These are phyloP conservation scores for Gymnoscopelus braueri DNA, from an alignment of 2,797 vertebrate genomes.

Conservation along the genomic window DNA sequence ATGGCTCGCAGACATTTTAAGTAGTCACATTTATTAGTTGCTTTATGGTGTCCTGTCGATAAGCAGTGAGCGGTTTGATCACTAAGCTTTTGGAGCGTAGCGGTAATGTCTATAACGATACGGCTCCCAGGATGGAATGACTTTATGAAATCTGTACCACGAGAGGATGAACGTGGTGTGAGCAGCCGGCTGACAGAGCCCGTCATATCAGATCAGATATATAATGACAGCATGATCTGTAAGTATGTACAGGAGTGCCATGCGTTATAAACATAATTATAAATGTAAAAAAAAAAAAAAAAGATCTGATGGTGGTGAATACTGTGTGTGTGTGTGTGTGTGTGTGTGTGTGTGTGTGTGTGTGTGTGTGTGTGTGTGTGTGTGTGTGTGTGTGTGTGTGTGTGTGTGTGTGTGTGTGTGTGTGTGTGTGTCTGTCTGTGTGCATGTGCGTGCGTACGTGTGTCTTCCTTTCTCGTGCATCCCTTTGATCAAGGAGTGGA, in stretches of 20 bases:
- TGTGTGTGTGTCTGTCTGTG: neutral
- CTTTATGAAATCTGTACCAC: conserved; percentile 40
- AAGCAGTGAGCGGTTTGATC: conserved; percentile 39
- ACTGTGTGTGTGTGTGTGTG: neutral
- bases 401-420: too few species aligned
- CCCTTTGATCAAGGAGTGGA: conserved; percentile 34
- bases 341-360: too few species aligned
- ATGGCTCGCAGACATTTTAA: conserved; percentile 31
- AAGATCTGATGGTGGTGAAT: neutral
- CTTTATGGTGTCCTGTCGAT: conserved; percentile 19
- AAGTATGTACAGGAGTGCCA: conserved; percentile 54
- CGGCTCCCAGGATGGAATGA: neutral
- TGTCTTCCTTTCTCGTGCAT: conserved; percentile 50
- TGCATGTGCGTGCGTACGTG: conserved; percentile 32
- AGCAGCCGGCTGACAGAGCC: neutral
- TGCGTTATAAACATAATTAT: conserved; percentile 48
- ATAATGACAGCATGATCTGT: conserved; percentile 27
- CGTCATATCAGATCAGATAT: neutral
- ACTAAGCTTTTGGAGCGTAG: conserved; percentile 17
- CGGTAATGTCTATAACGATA: conserved; percentile 18
- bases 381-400: too few species aligned
- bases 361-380: too few species aligned
- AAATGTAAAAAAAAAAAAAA: conserved; percentile 44
- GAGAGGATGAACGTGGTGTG: conserved; percentile 31
- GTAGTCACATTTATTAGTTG: conserved; percentile 7